Evolutionary conservation across 2,888 invertebrate genomes (phyloP).

Genomic region (Idaea dimidiata): DNA sequence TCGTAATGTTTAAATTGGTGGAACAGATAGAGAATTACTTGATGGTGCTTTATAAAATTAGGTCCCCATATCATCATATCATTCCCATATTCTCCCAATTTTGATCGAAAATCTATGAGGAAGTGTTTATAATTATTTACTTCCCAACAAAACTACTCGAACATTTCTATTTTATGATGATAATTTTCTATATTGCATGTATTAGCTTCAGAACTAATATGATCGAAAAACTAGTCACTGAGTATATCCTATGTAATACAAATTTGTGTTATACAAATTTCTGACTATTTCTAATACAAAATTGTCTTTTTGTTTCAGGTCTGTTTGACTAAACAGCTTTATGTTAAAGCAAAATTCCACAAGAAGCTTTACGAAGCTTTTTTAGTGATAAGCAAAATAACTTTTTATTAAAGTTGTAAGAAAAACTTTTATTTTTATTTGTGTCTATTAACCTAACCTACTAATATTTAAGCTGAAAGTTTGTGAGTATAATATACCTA

Average conservation of each 20-base stretch:
- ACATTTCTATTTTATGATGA: conserved; percentile 55
- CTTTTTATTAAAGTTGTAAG: conserved; percentile 63
- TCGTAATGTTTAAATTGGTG: no score
- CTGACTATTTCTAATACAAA: conserved; percentile 18
- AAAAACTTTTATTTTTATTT: conserved; percentile 9
- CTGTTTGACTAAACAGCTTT: conserved; percentile 86
- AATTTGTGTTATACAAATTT: background rate
- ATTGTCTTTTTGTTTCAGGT: conserved; percentile 81
- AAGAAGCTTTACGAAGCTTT: conserved; percentile 70
- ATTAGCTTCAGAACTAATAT: conserved; percentile 79
- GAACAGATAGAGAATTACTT: no score
- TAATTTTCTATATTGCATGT: conserved; percentile 72
- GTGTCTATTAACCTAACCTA: background rate
- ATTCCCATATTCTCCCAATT: conserved; percentile 7
- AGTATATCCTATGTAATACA: conserved; percentile 28
- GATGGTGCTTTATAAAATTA: background rate
- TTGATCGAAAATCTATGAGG: no score
- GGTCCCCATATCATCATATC: conserved; percentile 4
- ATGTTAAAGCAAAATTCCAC: conserved; percentile 69
- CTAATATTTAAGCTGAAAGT: no score
- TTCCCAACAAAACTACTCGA: conserved; percentile 1
- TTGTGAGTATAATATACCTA: no score
- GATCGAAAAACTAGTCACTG: conserved; percentile 57
- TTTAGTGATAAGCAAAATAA: conserved; percentile 69
- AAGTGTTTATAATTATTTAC: no score